Base-by-base conservation (phyloP, 2,113 vertebrate species). In the Anolis carolinensis region DNA sequence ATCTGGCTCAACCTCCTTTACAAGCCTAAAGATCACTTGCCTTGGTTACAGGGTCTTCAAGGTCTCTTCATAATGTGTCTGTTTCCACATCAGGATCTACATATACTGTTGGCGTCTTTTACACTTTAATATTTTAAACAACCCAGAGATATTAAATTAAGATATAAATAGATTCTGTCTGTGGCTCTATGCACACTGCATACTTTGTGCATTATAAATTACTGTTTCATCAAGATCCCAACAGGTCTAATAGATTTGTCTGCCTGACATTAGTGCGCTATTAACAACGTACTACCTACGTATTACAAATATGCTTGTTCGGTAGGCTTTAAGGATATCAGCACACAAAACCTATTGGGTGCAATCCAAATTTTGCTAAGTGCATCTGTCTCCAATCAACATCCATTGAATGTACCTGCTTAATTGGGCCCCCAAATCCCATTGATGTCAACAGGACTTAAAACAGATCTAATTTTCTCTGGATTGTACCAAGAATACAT, bases 51-150 rank as follows among this genome's bases (percentile, higher is more conserved):
- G n/a, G 36, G 48, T 48, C 34, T 80, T 23, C 52, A 63, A 48
- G 16, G 5, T 86, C n/a, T 30, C 48, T 84, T 80, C 63, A 85
- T 27, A 13, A 71, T 71, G 62, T 9, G 62, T 73, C 18, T 2
- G 30, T 73, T 23, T 44, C 34, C 23, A 78, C 10, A 9, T 62
- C 32, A 52, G 34, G 34, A 36, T 80, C 36, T 9, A 62, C 9
- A 25, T 68, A 68, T 8, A 68, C 65, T 36, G 70, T 0, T 76
- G 52, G 11, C 34, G 39, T 1, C 30, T 36, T 16, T 5, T 5
- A 23, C n/a, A 21, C 81, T 21, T 73, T 76, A 80, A 30, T 88
- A 48, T 83, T 90, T 91, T 82, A 63, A 76, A 74, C 52, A 0
- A 14, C 74, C 13, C 18, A 63, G 87, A 87, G 5, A 2, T 13